Conservation (phyloP, 2,113 vertebrate species). For the Equus quagga region DNA sequence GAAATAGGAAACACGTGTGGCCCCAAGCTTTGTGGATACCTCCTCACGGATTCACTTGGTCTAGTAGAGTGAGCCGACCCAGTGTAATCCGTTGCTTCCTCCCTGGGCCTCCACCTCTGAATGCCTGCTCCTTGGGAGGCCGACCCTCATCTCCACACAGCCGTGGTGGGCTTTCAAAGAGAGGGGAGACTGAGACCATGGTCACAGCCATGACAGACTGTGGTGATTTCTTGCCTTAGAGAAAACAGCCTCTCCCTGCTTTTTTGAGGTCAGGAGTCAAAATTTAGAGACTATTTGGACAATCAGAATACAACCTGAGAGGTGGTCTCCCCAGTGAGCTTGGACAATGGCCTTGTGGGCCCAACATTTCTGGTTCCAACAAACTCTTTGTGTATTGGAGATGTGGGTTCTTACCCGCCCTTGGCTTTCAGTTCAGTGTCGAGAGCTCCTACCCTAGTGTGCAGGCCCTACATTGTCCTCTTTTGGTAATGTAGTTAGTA, state of each 20-base stretch:
- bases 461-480: fast-evolving
- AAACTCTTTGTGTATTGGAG: neutral
- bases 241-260: neutral
- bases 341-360: neutral
- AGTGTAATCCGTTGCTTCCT: neutral
- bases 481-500: neutral
- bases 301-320: neutral
- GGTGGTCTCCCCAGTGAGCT: neutral
- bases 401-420: neutral
- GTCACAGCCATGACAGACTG: neutral
- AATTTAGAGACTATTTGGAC: neutral
- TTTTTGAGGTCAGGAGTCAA: neutral
- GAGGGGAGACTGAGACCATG: neutral
- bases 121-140: fast-evolving
- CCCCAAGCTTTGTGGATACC: neutral
- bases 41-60: neutral
- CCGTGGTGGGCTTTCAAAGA: neutral
- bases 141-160: neutral
- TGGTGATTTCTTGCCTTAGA: neutral
- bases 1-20: neutral
- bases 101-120: neutral
- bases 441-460: neutral
- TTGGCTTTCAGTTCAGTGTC: neutral
- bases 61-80: neutral
- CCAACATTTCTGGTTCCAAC: neutral